Base-by-base conservation (phyloP, 2,113 vertebrate genomes). In the Petroica traversi region DNA sequence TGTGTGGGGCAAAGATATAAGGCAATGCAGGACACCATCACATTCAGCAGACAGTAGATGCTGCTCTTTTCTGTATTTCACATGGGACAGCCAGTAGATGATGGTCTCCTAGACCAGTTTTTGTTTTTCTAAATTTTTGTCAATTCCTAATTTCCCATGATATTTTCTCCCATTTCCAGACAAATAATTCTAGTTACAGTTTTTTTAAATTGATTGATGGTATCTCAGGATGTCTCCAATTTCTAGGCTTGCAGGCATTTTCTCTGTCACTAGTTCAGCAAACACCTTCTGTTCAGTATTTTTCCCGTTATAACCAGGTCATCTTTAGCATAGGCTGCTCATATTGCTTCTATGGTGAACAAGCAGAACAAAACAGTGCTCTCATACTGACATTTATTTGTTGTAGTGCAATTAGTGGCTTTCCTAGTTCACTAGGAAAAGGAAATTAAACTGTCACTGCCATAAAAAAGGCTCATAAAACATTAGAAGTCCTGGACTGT, bases 381-480 rank as follows among this genome's bases (percentile, higher is more conserved):
- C 29, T 81, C 46, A 31, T 22, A 9, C 24, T 36, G 59, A 31
- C 67, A 59, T 20, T 73, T 89, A 36, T 29, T 61, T 81, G 64
- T 54, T 66, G 23, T 24, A 59, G n/a, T 40, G 25, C 46, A 57
- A 31, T 80, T 74, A 61, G 34, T 59, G 41, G 15, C 23, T 73
- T 76, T 52, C 73, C 45, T 84, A 58, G 88, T 87, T 91, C 64
- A 58, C 29, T 9, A 67, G 61, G 57, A 69, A 85, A 80, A 40
- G 23, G 31, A 74, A 74, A 88, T 74, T 46, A 85, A 91, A 78
- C 61, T 74, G 38, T 58, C 64, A 59, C 29, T 71, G 33, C 64
- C 46, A 14, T 89, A 54, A 71, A 91, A 91, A 33, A 71, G 51
- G 3, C 26, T 78, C 24, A 62, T 88, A 63, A 96, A 86, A 93